Evolutionary conservation across 2,113 vertebrate genomes (phyloP), one percentile per base, ranked within the genome.

Genomic region (Alces alces): DNA sequence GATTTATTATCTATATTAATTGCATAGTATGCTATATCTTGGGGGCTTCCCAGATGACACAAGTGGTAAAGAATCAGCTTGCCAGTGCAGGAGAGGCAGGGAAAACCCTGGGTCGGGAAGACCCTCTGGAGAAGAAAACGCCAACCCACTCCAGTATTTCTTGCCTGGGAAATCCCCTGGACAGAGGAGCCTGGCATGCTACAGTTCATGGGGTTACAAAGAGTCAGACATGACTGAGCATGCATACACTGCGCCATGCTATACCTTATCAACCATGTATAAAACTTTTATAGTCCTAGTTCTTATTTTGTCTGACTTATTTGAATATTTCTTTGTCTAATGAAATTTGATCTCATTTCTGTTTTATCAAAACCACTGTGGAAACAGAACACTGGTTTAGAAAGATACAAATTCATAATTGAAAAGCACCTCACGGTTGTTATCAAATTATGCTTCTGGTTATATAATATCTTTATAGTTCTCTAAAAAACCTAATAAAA

Each of bases 301-400:
- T 58, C 76, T 82, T 66, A 79, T 93, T 97, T 95, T 91, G 17
- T 6, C 28, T 83, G 16, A 39, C 6, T 84, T 97, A 82, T n/a
- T 47, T 95, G 19, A 95, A 94, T 58, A 64, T 86, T n/a, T 86
- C n/a, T 60, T 45, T 57, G 15, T 79, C 7, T 36, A 79, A 78
- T 45, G 27, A 94, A 82, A 82, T 93, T 78, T 97, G 47, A 94
- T 76, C 12, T 89, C 7, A 78, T 54, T 91, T 86, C 73, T 91
- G 17, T 89, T 60, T 91, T 89, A 86, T 96, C 33, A 97, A 93
- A 95, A 78, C 52, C 57, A 91, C 54, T 95, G 33, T 66, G 50
- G 45, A 91, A 94, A 95, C 25, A 70, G 7, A 93, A 93, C 9
- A 43, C 2, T 36, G 15, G 14, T 76, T 95, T 47, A 19, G 17